These are phyloP conservation scores for Cuculus canorus DNA, from an alignment of 2,797 vertebrate species.

Conservation along the genomic window DNA sequence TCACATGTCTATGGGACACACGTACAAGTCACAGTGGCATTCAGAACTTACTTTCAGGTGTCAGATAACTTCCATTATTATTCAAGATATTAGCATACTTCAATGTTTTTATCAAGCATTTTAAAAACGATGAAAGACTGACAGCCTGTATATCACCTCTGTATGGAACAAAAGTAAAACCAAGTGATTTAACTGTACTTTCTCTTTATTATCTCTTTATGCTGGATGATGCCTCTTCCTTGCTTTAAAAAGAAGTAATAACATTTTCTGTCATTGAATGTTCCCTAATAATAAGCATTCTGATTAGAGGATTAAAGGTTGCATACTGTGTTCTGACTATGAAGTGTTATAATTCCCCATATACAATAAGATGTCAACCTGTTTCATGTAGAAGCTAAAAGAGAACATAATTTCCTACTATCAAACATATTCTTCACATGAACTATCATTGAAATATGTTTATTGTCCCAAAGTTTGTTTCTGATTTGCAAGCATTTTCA, in stretches of 20 bases:
- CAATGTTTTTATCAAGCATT: background rate
- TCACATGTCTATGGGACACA: background rate
- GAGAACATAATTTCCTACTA: constrained; percentile 23
- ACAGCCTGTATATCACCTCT: background rate
- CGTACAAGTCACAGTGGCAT: background rate
- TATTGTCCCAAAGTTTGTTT: constrained; percentile 69
- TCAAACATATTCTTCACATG: constrained; percentile 46
- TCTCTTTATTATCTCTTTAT: background rate
- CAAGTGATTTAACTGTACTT: background rate
- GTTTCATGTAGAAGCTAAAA: constrained; percentile 15
- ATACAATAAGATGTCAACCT: background rate
- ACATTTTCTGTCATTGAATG: background rate
- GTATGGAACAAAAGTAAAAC: background rate
- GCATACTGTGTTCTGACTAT: background rate
- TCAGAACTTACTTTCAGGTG: background rate
- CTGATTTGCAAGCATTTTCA: constrained; percentile 77
- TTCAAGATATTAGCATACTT: background rate
- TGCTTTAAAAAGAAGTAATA: constrained; percentile 5
- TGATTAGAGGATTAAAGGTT: constrained; percentile 6
- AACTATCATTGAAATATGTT: constrained; percentile 69
- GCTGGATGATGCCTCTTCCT: background rate
- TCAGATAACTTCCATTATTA: background rate
- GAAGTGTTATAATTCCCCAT: constrained; percentile 1
- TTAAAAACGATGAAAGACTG: background rate
- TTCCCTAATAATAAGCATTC: background rate